These are phyloP conservation scores for Hylia prasina DNA, from an alignment of 2,113 vertebrate species.

Conservation along the genomic window DNA sequence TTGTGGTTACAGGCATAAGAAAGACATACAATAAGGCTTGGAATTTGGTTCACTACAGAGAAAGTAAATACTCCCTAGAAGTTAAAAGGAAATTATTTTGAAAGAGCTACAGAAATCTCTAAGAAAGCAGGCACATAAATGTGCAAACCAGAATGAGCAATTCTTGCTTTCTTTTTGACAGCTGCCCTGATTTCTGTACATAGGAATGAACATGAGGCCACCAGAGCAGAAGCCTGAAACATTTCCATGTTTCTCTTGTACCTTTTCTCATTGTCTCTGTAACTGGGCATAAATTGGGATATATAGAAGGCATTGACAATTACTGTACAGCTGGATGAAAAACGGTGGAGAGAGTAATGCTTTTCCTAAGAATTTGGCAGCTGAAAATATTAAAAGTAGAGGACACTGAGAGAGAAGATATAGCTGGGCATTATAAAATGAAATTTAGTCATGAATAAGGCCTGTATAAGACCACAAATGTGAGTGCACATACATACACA, in stretches of 20 bases:
- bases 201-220: neutral
- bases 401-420: neutral
- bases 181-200: neutral
- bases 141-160: neutral
- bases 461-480: neutral
- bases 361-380: neutral
- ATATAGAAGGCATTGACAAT: neutral
- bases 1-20: neutral
- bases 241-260: neutral
- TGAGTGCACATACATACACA: accelerated
- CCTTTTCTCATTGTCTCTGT: neutral
- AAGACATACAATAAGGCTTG: neutral
- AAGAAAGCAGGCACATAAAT: neutral
- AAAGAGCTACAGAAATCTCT: neutral
- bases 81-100: neutral
- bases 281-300: neutral
- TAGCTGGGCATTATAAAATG: neutral
- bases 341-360: neutral
- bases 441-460: neutral
- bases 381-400: neutral
- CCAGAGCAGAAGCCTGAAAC: neutral
- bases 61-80: neutral
- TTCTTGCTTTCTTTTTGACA: neutral
- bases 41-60: neutral
- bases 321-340: neutral